Percentiles rank a stretch among this genome's conserved stretches.
phyloP scores from a whole-genome alignment of 2,113 vertebrate genomes.

The Sander lucioperca region DNA sequence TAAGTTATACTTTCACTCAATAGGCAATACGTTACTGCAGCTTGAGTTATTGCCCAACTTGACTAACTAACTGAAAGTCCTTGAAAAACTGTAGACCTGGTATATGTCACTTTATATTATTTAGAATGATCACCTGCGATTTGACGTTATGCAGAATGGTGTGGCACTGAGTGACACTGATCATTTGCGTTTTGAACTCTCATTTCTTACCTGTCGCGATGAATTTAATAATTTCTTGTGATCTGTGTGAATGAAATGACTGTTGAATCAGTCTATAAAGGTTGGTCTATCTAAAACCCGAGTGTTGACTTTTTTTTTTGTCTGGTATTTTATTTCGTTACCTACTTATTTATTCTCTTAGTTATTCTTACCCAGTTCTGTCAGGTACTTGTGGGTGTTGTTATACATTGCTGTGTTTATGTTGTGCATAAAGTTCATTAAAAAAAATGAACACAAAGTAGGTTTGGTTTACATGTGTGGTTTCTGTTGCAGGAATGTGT shows the following conservation, averaged over 20 bases:
- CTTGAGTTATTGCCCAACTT: not conserved
- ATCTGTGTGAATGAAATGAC: not conserved
- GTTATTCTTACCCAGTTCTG: not conserved
- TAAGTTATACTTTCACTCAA: not conserved
- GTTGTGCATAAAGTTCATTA: not conserved
- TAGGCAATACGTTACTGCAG: not conserved
- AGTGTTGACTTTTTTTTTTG: not conserved
- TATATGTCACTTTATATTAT: not conserved
- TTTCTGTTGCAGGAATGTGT: constrained; percentile 88
- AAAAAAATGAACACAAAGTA: not conserved
- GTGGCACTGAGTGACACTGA: not conserved
- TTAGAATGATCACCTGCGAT: too few species aligned
- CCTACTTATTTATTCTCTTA: not conserved
- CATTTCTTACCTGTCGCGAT: not conserved
- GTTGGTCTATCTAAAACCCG: not conserved
- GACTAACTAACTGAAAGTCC: not conserved
- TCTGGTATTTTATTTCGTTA: not conserved
- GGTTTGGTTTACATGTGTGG: not conserved
- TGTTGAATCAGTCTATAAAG: not conserved
- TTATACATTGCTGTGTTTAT: not conserved
- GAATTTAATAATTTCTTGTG: not conserved
- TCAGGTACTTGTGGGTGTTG: not conserved
- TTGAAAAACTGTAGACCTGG: not conserved
- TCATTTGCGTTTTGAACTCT: not conserved
- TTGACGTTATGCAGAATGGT: not conserved